phyloP scores from a whole-genome alignment of 2,113 vertebrate genomes.

The Camarhynchus parvulus region DNA sequence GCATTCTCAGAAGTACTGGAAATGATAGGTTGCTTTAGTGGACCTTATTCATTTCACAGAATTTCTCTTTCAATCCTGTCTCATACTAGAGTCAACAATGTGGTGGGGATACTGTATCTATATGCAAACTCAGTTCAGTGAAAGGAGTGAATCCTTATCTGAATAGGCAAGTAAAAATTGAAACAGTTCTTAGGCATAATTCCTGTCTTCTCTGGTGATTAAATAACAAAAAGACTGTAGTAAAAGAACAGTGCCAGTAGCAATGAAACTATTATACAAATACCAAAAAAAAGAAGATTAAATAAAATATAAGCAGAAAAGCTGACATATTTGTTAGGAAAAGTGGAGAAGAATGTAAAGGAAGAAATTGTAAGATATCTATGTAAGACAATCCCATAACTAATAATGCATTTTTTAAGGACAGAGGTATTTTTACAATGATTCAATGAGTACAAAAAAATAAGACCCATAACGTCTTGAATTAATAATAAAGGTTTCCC shows the following conservation, averaged over 20 bases:
- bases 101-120: neutral
- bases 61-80: neutral
- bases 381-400: neutral
- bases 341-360: neutral
- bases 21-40: neutral
- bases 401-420: neutral
- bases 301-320: neutral
- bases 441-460: neutral
- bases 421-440: neutral
- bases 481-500: neutral
- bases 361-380: neutral
- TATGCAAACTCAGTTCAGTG: neutral
- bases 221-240: neutral
- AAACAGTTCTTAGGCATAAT: conserved; percentile 7
- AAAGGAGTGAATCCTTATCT: neutral
- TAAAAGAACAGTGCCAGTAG: neutral
- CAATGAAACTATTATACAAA: conserved; percentile 15
- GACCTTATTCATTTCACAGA: neutral
- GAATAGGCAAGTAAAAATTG: neutral
- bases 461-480: neutral
- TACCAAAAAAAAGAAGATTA: neutral
- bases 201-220: neutral
- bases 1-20: neutral
- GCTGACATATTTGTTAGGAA: neutral
- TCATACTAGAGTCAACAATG: neutral